Conservation (phyloP, 2,888 invertebrate species). For the Dynastes tityus region DNA sequence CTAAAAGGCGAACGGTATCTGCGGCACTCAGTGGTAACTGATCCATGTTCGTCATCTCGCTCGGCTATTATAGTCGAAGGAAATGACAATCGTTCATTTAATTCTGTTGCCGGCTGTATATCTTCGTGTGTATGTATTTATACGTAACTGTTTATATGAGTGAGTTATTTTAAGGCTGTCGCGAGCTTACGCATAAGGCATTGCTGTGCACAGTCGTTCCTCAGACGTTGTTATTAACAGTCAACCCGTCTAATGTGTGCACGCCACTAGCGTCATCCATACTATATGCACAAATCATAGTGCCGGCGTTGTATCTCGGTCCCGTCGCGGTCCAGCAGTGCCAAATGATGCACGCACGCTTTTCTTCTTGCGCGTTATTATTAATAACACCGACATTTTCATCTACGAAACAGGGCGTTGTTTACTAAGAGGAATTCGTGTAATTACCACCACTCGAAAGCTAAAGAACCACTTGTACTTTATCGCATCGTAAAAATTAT, state of each 20-base stretch:
- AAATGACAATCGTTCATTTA: slow-evolving; percentile 34
- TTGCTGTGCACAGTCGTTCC: slow-evolving; percentile 56
- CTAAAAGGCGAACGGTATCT: too few species aligned
- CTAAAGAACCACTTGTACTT: slow-evolving; percentile 26
- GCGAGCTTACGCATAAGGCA: slow-evolving; percentile 61
- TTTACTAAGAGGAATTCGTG: slow-evolving; percentile 17
- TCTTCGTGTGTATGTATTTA: slow-evolving; percentile 52
- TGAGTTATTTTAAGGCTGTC: slow-evolving; percentile 62
- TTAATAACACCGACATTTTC: slow-evolving; percentile 45
- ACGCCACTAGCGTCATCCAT: slow-evolving; percentile 20
- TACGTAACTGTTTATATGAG: slow-evolving; percentile 57
- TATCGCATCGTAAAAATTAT: slow-evolving; percentile 25
- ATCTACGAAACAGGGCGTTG: slow-evolving; percentile 60
- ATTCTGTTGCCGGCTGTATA: slow-evolving; percentile 21
- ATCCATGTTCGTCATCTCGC: not conserved
- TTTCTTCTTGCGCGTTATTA: slow-evolving; percentile 29
- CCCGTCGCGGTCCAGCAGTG: slow-evolving; percentile 34
- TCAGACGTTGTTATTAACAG: slow-evolving; percentile 58
- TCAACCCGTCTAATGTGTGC: slow-evolving; percentile 53
- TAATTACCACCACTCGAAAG: slow-evolving; percentile 33
- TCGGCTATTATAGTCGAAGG: not conserved
- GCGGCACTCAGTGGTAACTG: too few species aligned
- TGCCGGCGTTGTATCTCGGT: slow-evolving; percentile 12
- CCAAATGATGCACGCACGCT: slow-evolving; percentile 40
- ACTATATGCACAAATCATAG: slow-evolving; percentile 33